phyloP scores from a whole-genome alignment of 1,140 invertebrate species.

The Leptopilina clavipes region DNA sequence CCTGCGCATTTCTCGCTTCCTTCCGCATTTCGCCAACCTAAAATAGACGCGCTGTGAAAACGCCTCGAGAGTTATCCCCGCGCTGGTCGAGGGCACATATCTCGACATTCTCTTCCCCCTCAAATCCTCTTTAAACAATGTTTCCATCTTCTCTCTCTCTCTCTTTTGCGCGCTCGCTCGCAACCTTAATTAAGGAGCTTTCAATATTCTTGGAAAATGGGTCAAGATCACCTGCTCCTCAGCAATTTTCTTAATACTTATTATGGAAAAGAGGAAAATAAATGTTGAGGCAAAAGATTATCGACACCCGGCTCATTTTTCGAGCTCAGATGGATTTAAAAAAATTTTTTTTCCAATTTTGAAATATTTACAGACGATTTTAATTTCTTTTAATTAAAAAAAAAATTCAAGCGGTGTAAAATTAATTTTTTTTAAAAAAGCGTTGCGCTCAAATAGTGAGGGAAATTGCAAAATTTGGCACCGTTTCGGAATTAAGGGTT shows the following conservation, averaged over 20 bases:
- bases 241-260: slow-evolving; percentile 14
- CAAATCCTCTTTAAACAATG: slow-evolving; percentile 7
- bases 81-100: background rate
- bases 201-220: slow-evolving; percentile 28
- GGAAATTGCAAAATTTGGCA: too few relatives aligned
- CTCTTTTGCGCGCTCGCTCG: background rate
- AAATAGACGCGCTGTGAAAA: slow-evolving; percentile 41
- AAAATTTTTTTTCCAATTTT: too few relatives aligned
- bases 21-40: slow-evolving; percentile 22
- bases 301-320: too few relatives aligned
- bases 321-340: too few relatives aligned
- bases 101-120: slow-evolving; percentile 1
- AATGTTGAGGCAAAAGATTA: background rate
- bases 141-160: background rate
- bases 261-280: background rate
- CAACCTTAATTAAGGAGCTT: slow-evolving; percentile 14
- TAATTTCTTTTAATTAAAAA: too few relatives aligned
- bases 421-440: too few relatives aligned
- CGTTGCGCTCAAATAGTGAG: too few relatives aligned
- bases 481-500: too few relatives aligned
- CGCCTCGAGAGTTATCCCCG: background rate
- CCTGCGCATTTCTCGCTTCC: too few relatives aligned
- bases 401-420: too few relatives aligned
- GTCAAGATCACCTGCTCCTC: slow-evolving; percentile 32
- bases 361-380: too few relatives aligned